Conservation (phyloP, 2,888 invertebrate genomes). For the Caenorhabditis virilis region DNA sequence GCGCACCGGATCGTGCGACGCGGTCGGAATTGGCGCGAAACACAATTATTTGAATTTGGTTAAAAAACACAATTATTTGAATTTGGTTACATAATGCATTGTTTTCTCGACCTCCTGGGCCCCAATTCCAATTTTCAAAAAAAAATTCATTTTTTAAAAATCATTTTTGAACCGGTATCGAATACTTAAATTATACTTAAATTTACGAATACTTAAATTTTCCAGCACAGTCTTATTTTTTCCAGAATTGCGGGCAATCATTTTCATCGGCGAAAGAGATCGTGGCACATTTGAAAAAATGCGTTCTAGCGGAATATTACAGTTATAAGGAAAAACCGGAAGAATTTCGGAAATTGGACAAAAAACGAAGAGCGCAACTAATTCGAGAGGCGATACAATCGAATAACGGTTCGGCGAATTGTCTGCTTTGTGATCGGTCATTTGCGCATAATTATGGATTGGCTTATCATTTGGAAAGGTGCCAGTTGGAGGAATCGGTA, state of each 20-base stretch:
- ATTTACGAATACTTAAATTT: too few species aligned
- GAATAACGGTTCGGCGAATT: background rate
- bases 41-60: too few species aligned
- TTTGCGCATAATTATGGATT: conserved; percentile 7
- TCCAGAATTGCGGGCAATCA: background rate
- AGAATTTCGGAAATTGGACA: conserved; percentile 21
- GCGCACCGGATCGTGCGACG: too few species aligned
- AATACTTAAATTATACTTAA: too few species aligned
- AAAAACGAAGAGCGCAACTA: background rate
- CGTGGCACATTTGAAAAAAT: conserved; percentile 9
- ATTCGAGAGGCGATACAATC: conserved; percentile 9
- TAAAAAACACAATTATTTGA: too few species aligned
- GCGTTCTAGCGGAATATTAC: background rate
- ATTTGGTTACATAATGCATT: too few species aligned
- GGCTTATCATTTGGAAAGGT: conserved; percentile 31
- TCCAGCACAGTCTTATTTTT: too few species aligned
- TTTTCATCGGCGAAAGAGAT: background rate
- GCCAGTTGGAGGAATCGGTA: conserved; percentile 9
- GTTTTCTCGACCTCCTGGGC: too few species aligned
- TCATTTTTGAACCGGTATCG: too few species aligned
- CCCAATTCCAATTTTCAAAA: too few species aligned
- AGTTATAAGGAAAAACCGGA: conserved; percentile 4
- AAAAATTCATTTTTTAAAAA: too few species aligned
- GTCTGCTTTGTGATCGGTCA: conserved; percentile 12
- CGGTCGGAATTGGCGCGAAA: too few species aligned